These are phyloP conservation scores for Glaucidium brasilianum DNA, from an alignment of 2,113 vertebrate genomes.

Conservation along the genomic window DNA sequence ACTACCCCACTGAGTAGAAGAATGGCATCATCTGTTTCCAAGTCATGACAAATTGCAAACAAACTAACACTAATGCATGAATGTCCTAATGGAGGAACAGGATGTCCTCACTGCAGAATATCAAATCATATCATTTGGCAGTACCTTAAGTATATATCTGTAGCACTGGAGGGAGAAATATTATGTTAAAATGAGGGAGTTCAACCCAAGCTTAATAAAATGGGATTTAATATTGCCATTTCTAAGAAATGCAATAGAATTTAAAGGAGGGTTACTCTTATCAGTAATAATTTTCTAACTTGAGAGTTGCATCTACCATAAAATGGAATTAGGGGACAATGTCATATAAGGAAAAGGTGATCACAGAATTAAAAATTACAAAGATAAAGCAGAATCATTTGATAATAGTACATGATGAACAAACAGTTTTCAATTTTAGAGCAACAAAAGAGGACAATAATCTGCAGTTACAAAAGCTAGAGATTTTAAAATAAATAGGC, in stretches of 20 bases:
- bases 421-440: background rate
- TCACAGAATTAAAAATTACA: background rate
- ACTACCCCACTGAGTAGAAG: background rate
- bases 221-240: background rate
- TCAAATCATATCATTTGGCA: background rate
- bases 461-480: background rate
- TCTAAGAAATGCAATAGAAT: background rate
- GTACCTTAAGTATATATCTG: background rate
- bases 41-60: background rate
- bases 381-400: background rate
- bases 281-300: background rate
- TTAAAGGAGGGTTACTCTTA: background rate
- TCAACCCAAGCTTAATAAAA: background rate
- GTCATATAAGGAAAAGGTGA: background rate
- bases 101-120: background rate
- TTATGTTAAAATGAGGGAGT: background rate
- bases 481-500: constrained; percentile 15
- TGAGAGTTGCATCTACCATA: background rate
- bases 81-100: background rate
- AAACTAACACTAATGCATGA: background rate
- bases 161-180: background rate
- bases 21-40: background rate
- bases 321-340: background rate
- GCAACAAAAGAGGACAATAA: background rate
- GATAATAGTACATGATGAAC: background rate